phyloP scores from a whole-genome alignment of 2,888 invertebrate species.

The Andrena hattorfiana region DNA sequence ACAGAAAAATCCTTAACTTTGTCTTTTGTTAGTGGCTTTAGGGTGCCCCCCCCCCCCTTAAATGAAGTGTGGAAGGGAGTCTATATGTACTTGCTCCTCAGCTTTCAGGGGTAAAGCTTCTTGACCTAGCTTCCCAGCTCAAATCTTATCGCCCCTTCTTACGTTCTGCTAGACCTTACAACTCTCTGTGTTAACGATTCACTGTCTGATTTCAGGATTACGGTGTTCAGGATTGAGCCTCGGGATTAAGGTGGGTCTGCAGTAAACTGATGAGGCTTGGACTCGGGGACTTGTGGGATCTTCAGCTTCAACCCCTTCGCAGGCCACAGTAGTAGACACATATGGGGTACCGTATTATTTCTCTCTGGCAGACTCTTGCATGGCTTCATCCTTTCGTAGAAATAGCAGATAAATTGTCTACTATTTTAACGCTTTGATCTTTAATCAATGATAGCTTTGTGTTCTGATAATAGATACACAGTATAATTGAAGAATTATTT shows the following conservation, averaged over 20 bases:
- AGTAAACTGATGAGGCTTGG: neutral
- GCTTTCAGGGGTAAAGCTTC: no score
- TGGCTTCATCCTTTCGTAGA: neutral
- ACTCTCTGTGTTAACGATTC: neutral
- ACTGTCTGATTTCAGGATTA: neutral
- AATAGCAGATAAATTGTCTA: neutral
- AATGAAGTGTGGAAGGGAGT: no score
- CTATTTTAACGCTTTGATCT: no score
- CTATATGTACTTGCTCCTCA: no score
- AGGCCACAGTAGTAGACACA: neutral
- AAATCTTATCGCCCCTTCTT: neutral
- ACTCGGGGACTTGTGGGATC: neutral
- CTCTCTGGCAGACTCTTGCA: neutral
- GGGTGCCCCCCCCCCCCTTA: no score
- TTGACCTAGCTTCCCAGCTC: no score
- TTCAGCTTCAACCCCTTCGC: neutral
- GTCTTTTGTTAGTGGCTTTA: no score
- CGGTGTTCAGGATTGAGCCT: neutral
- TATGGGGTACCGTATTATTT: neutral
- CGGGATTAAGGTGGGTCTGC: neutral
- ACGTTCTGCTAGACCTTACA: neutral
- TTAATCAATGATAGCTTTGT: no score
- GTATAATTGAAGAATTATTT: constrained; percentile 35
- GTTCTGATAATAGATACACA: no score
- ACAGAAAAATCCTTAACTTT: no score